A percentile compares a stretch with the other conserved stretches of the same genome.
Conservation (phyloP, 2,113 vertebrate species). For the Sakesphorus luctuosus region DNA sequence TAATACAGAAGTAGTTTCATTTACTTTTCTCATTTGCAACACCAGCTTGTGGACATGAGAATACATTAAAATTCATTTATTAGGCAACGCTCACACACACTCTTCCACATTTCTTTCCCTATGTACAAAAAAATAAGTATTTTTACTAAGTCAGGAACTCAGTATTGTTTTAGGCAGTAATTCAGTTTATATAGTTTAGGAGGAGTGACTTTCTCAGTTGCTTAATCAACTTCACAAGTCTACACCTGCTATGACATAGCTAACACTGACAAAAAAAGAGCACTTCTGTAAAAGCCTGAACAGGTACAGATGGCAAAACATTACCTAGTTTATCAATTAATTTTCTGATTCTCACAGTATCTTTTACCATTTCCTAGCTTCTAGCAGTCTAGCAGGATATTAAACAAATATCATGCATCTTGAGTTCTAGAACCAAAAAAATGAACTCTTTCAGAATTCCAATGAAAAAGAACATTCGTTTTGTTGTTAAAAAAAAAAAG, state of each 20-base stretch:
- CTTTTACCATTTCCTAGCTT: constrained; percentile 76
- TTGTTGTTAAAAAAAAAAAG: not conserved
- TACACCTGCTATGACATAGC: not conserved
- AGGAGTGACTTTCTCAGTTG: not conserved
- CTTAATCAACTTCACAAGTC: not conserved
- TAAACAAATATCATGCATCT: constrained; percentile 34
- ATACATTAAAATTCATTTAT: not conserved
- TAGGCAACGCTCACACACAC: not conserved
- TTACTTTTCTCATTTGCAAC: not conserved
- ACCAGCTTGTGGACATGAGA: not conserved
- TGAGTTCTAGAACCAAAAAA: constrained; percentile 47
- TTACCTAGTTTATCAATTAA: constrained; percentile 72
- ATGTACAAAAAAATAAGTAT: not conserved
- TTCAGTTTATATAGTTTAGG: not conserved
- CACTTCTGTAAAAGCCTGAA: not conserved
- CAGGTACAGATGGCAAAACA: constrained; percentile 48
- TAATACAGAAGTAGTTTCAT: not conserved
- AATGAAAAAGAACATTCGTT: not conserved
- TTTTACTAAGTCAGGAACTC: not conserved
- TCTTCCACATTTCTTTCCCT: not conserved
- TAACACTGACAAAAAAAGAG: not conserved
- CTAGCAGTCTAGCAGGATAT: constrained; percentile 71
- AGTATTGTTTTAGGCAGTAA: not conserved
- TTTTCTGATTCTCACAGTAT: constrained; percentile 56
- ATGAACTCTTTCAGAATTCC: not conserved